Evolutionary conservation across 2,113 vertebrate genomes (phyloP).

Genomic region (Sakesphorus luctuosus): DNA sequence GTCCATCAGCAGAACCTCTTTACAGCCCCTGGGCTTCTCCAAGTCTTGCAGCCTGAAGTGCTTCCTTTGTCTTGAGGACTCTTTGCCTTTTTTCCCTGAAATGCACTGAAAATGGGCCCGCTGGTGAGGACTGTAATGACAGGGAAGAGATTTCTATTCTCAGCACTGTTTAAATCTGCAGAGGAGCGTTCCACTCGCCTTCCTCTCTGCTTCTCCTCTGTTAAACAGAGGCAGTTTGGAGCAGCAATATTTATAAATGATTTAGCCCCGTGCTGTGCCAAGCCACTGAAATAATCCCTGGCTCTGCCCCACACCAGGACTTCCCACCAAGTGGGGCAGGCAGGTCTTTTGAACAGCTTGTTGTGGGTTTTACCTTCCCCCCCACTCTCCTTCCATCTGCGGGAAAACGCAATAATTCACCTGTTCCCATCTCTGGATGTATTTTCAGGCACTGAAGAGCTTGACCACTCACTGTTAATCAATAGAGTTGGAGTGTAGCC

Average conservation of each 20-base stretch:
- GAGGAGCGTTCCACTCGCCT: not conserved
- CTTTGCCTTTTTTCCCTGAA: not conserved
- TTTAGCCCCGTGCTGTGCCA: not conserved
- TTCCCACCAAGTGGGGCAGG: not conserved
- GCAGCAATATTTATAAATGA: not conserved
- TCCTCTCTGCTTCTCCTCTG: not conserved
- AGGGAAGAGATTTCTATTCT: not conserved
- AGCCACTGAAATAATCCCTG: not conserved
- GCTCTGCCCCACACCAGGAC: not conserved
- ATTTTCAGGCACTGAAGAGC: conserved; percentile 22
- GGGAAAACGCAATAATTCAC: not conserved
- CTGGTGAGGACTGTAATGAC: not conserved
- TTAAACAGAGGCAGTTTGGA: not conserved
- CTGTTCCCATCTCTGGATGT: not conserved
- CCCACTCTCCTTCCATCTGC: not conserved
- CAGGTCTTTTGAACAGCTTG: not conserved
- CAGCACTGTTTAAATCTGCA: not conserved
- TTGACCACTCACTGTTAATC: conserved; percentile 57
- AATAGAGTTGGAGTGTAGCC: conserved; percentile 41
- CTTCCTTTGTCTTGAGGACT: not conserved
- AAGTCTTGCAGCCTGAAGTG: not conserved
- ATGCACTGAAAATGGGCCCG: not conserved
- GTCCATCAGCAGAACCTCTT: not conserved
- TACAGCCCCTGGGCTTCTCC: not conserved
- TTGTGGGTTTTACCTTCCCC: not conserved